Base-by-base conservation (phyloP, 2,113 vertebrate genomes). In the Atrichornis clamosus region DNA sequence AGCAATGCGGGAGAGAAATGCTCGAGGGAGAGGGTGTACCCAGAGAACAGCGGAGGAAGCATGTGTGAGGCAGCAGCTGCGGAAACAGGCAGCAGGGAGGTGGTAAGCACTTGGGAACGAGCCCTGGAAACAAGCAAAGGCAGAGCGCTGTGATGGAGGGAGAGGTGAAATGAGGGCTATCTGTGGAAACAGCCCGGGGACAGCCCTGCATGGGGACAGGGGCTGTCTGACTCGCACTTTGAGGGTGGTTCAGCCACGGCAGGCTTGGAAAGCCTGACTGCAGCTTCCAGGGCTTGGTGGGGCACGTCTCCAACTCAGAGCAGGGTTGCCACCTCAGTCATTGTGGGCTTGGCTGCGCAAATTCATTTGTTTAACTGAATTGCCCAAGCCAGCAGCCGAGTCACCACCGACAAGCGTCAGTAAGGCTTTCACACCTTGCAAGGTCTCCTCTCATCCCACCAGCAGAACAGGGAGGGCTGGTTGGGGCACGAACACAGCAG, bases 1-100 rank as follows among this genome's bases (percentile, higher is more conserved):
- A 68, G 47, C 83, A 90, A 82, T 26, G 79, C 7, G 7, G 83
- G 82, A 92, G 49, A 56, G 73, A 78, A 95, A 68, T 84, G 90
- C 95, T 95, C 41, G 5, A 84, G 93, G 86, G 90, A 95, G 92
- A 64, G 85, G 88, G 55, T 82, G 90, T 86, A 94, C 68, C 56
- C 32, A 0, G 46, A 39, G 65, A 87, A 42, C 42, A 63, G 49
- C 3, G 2, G 53, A 86, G 50, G 73, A 65, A 84, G 44, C 65
- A 62, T 63, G 41, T 72, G 84, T 60, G 64, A 90, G 69, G 84
- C 91, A 87, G 55, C 84, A 94, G 88, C 92, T 92, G 92, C 7
- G 1, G 95, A 84, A 95, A 90, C 79, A 93, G 87, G 92, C 88
- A 93, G 77, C 44, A 52, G 72, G 84, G 90, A 95, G 46, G 60